These are phyloP conservation scores for Arenicola marina DNA, from an alignment of 2,888 invertebrate genomes.

Conservation along the genomic window DNA sequence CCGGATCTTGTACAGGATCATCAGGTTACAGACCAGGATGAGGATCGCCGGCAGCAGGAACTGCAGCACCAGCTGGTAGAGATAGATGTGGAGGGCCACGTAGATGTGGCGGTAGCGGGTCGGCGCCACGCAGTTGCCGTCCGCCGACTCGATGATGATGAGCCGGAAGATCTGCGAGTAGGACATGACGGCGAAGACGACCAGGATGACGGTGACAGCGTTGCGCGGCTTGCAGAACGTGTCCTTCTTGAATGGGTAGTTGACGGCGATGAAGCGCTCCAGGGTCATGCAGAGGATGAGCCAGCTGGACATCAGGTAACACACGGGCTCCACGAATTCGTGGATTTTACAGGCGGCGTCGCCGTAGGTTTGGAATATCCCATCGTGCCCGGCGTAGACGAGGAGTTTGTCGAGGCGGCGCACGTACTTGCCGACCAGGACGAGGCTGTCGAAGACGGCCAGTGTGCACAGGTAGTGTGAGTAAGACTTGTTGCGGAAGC, in stretches of 20 bases:
- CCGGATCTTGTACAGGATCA: constrained; percentile 45
- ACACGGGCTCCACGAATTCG: constrained; percentile 46
- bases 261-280: constrained; percentile 51
- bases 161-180: constrained; percentile 50
- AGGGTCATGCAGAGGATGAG: constrained; percentile 55
- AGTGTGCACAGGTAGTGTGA: constrained; percentile 53
- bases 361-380: constrained; percentile 37
- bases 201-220: constrained; percentile 43
- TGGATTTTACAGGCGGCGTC: constrained; percentile 47
- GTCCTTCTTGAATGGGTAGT: constrained; percentile 49
- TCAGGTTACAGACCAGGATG: constrained; percentile 46
- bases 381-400: constrained; percentile 2
- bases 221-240: constrained; percentile 44
- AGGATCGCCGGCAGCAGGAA: constrained; percentile 46
- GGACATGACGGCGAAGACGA: constrained; percentile 41
- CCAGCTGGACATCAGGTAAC: constrained; percentile 54
- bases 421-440: constrained; percentile 37
- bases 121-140: constrained; percentile 17
- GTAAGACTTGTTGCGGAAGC: constrained; percentile 51
- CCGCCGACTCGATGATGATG: constrained; percentile 38
- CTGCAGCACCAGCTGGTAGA: constrained; percentile 47
- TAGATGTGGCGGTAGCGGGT: constrained; percentile 35
- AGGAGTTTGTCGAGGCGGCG: constrained; percentile 22
- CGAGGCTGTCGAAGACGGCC: constrained; percentile 51
- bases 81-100: constrained; percentile 44